Conservation (phyloP, 2,797 vertebrate genomes). For the Oreochromis mossambicus region DNA sequence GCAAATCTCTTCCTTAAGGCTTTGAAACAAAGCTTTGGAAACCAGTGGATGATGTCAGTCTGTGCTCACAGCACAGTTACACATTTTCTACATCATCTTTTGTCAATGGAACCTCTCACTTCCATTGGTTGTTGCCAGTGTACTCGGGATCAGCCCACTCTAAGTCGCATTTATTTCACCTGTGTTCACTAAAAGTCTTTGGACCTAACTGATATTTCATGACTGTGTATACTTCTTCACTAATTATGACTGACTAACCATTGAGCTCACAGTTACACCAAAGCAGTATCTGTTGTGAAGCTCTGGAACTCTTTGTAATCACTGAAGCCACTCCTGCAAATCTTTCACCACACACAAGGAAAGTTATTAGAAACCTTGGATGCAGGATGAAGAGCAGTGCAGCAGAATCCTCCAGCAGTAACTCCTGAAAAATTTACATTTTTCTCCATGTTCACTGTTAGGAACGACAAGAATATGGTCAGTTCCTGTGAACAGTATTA, state of each 20-base stretch:
- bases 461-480: neutral
- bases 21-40: neutral
- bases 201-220: neutral
- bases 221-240: neutral
- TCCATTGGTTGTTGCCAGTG: neutral
- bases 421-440: neutral
- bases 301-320: neutral
- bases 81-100: neutral
- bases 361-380: neutral
- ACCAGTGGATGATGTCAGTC: neutral
- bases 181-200: neutral
- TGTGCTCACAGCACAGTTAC: neutral
- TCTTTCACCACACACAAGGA: neutral
- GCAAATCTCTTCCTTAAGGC: rapidly evolving
- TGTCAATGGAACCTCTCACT: neutral
- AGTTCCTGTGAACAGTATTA: neutral
- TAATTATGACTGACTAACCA: neutral
- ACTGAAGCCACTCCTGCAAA: neutral
- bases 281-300: neutral
- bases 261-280: neutral
- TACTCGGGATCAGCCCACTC: neutral
- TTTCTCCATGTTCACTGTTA: neutral
- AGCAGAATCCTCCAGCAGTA: neutral
- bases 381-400: rapidly evolving
- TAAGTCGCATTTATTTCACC: neutral